A percentile compares a stretch with the other conserved stretches of the same genome.
phyloP scores from a whole-genome alignment of 92 coral and sea anemone genomes.

The Porites lobata region DNA sequence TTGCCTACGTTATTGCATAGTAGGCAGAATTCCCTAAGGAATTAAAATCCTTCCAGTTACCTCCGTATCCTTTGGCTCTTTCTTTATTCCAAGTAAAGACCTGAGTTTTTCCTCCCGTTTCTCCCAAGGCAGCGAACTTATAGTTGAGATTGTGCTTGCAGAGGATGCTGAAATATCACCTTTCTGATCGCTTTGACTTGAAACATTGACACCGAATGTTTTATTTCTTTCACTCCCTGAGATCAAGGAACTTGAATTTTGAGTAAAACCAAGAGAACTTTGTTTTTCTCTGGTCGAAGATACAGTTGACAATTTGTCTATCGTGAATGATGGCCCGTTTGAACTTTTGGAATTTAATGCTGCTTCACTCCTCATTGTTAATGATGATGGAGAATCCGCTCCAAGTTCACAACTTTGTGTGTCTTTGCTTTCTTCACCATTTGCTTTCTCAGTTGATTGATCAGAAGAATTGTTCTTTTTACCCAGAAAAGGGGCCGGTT shows the following conservation, averaged over 20 bases:
- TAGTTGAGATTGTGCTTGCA: not conserved
- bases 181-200: not conserved
- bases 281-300: not conserved
- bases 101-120: constrained; percentile 56
- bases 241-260: not conserved
- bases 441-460: not conserved
- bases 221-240: not conserved
- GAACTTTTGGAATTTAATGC: not conserved
- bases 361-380: not conserved
- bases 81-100: constrained; percentile 66
- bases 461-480: not conserved
- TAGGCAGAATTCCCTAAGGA: too few relatives aligned
- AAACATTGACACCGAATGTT: not conserved
- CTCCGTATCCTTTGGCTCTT: constrained; percentile 45
- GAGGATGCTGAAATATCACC: not conserved
- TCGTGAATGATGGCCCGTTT: not conserved
- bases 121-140: constrained; percentile 11
- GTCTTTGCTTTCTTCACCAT: not conserved
- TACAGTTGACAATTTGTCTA: not conserved
- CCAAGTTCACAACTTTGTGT: not conserved
- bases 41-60: constrained; percentile 20
- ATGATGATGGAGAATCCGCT: not conserved
- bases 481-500: not conserved
- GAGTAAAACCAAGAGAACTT: not conserved
- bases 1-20: too few relatives aligned